Percentiles rank a stretch among this genome's conserved stretches.
Conservation (phyloP, 1,140 invertebrate species). For the Lamellibrachia luymesi region DNA sequence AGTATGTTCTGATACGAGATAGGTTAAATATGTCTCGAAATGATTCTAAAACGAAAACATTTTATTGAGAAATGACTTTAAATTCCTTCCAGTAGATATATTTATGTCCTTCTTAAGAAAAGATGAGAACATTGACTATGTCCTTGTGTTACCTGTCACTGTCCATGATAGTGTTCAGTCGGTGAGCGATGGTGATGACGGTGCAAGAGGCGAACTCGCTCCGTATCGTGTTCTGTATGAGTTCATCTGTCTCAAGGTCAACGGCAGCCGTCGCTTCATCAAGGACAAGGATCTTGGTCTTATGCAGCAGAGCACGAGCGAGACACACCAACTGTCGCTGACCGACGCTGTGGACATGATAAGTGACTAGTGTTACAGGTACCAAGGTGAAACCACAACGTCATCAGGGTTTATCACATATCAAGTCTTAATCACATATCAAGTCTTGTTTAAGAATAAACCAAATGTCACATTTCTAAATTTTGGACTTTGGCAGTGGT, state of each 20-base stretch:
- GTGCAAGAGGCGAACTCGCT: constrained; percentile 54
- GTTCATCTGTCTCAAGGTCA: constrained; percentile 56
- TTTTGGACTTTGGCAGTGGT: too few relatives aligned
- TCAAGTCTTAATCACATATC: too few relatives aligned
- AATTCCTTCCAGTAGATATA: too few relatives aligned
- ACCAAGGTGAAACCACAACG: neutral
- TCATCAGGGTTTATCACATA: neutral
- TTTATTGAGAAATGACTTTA: too few relatives aligned
- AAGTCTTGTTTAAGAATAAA: too few relatives aligned
- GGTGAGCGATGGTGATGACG: constrained; percentile 59
- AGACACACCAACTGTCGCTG: constrained; percentile 63
- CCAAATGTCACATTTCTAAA: too few relatives aligned
- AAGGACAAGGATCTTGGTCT: constrained; percentile 77
- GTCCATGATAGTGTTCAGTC: constrained; percentile 60
- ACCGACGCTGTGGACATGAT: constrained; percentile 53
- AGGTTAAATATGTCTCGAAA: too few relatives aligned
- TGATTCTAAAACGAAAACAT: too few relatives aligned
- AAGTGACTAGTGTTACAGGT: too few relatives aligned
- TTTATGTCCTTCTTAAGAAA: too few relatives aligned
- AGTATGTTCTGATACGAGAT: too few relatives aligned
- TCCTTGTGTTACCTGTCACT: constrained; percentile 31
- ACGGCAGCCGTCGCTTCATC: constrained; percentile 60
- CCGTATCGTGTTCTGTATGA: constrained; percentile 57
- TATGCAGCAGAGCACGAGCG: constrained; percentile 58
- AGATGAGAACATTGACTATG: too few relatives aligned